A percentile compares a stretch with the other conserved stretches of the same genome.
phyloP scores from a whole-genome alignment of 2,888 invertebrate genomes.

The Drosophila basisetae region DNA sequence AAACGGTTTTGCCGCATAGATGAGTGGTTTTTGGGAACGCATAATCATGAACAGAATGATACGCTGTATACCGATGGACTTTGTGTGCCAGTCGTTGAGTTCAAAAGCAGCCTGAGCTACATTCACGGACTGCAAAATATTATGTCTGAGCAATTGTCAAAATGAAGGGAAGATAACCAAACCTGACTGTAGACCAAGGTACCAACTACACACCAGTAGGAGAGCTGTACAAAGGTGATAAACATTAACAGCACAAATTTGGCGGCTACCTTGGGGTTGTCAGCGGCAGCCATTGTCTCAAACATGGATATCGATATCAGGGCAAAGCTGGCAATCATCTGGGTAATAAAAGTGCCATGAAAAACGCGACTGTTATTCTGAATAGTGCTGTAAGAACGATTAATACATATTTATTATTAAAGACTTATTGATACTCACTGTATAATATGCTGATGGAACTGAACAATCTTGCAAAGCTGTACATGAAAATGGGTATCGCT shows the following conservation, averaged over 20 bases:
- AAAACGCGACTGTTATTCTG: constrained; percentile 66
- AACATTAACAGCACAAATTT: constrained; percentile 78
- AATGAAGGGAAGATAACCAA: constrained; percentile 4
- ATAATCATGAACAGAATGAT: constrained; percentile 76
- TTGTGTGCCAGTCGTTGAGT: constrained; percentile 71
- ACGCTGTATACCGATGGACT: constrained; percentile 59
- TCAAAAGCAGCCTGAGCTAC: constrained; percentile 79
- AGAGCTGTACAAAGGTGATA: constrained; percentile 72
- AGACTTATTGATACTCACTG: constrained; percentile 45
- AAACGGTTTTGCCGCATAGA: constrained; percentile 74
- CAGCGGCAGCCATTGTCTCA: constrained; percentile 69
- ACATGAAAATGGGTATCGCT: constrained; percentile 41
- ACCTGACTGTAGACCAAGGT: constrained; percentile 75
- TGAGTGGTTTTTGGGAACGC: constrained; percentile 77
- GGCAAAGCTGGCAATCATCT: constrained; percentile 76
- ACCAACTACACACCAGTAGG: constrained; percentile 80
- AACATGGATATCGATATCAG: constrained; percentile 82
- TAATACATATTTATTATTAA: neutral
- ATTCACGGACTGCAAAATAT: constrained; percentile 69
- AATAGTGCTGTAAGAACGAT: constrained; percentile 33
- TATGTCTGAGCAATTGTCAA: neutral
- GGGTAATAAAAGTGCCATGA: constrained; percentile 72
- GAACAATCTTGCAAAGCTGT: constrained; percentile 62
- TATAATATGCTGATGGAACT: constrained; percentile 80
- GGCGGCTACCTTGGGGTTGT: constrained; percentile 68